Conservation (phyloP, 2,113 vertebrate genomes). For the Gavialis gangeticus region DNA sequence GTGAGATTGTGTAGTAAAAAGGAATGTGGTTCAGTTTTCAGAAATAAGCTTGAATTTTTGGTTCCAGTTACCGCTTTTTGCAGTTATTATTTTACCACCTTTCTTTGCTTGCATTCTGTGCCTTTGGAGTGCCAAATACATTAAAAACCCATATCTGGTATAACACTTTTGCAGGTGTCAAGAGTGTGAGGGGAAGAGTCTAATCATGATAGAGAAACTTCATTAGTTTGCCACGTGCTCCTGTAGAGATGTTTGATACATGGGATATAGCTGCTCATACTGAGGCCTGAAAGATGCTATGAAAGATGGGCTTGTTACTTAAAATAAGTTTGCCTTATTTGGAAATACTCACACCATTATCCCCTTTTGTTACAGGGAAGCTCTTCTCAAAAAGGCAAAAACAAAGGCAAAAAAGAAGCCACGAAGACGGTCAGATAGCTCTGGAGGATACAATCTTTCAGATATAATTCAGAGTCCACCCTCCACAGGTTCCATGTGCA, state of each 20-base stretch:
- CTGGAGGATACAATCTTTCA: conserved; percentile 96
- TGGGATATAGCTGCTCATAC: background rate
- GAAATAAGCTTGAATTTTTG: background rate
- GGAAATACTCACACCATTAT: background rate
- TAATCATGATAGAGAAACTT: background rate
- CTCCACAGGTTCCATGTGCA: conserved; percentile 76
- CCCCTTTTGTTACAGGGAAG: conserved; percentile 82
- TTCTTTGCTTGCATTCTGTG: background rate
- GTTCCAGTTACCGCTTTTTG: background rate
- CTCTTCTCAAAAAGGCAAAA: conserved; percentile 90
- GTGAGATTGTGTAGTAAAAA: background rate
- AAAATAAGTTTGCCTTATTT: background rate
- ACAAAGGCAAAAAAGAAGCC: conserved; percentile 94
- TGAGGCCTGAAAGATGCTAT: too few relatives aligned
- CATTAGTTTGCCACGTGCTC: background rate
- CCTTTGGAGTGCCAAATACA: background rate
- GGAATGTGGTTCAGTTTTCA: background rate
- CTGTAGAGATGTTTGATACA: background rate
- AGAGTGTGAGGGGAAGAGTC: background rate
- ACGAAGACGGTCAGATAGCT: conserved; percentile 92
- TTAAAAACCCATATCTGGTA: background rate
- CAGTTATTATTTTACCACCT: background rate
- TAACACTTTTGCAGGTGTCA: background rate
- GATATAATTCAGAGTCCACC: conserved; percentile 93
- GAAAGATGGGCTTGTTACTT: background rate